A percentile compares a stretch with the other conserved stretches of the same genome.
phyloP scores from a whole-genome alignment of 2,797 vertebrate species.

The Tiaroga cobitis region DNA sequence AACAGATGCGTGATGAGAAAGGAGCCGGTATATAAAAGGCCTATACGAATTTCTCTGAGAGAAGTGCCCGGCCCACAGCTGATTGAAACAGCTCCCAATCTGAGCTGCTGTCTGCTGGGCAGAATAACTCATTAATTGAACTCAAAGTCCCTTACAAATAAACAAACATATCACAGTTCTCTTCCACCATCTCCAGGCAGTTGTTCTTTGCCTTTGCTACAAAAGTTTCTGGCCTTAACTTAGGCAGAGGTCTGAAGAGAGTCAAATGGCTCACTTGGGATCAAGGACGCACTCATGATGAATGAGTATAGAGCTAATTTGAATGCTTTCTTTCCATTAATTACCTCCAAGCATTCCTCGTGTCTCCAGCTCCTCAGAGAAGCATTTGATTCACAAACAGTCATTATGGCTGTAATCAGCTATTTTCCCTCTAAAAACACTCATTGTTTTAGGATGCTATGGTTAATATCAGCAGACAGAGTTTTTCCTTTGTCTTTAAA shows the following conservation, averaged over 20 bases:
- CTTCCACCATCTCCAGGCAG: slow-evolving; percentile 34
- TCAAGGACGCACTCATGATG: slow-evolving; percentile 50
- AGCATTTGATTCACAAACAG: slow-evolving; percentile 51
- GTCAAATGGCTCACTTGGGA: slow-evolving; percentile 52
- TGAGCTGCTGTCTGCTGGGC: slow-evolving; percentile 9
- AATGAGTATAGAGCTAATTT: slow-evolving; percentile 44
- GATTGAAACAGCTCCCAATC: slow-evolving; percentile 40
- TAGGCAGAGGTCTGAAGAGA: slow-evolving; percentile 41
- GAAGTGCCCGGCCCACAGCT: slow-evolving; percentile 13
- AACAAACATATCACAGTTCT: slow-evolving; percentile 38
- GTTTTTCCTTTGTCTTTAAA: slow-evolving; percentile 27
- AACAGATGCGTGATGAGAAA: slow-evolving; percentile 34
- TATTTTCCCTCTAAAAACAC: slow-evolving; percentile 40
- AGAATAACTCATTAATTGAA: slow-evolving; percentile 53
- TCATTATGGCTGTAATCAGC: slow-evolving; percentile 50
- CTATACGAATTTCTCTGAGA: slow-evolving; percentile 25
- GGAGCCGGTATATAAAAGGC: not conserved
- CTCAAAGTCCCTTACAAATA: slow-evolving; percentile 45
- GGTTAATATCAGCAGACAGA: slow-evolving; percentile 27
- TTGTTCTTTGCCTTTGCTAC: slow-evolving; percentile 46
- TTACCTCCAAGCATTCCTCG: slow-evolving; percentile 51
- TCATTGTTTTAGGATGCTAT: slow-evolving; percentile 20
- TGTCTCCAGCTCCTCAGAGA: slow-evolving; percentile 51
- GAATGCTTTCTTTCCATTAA: slow-evolving; percentile 49
- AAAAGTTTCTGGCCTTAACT: slow-evolving; percentile 49